These are phyloP conservation scores for Hipposideros larvatus DNA, from an alignment of 2,797 vertebrate genomes.

Conservation along the genomic window DNA sequence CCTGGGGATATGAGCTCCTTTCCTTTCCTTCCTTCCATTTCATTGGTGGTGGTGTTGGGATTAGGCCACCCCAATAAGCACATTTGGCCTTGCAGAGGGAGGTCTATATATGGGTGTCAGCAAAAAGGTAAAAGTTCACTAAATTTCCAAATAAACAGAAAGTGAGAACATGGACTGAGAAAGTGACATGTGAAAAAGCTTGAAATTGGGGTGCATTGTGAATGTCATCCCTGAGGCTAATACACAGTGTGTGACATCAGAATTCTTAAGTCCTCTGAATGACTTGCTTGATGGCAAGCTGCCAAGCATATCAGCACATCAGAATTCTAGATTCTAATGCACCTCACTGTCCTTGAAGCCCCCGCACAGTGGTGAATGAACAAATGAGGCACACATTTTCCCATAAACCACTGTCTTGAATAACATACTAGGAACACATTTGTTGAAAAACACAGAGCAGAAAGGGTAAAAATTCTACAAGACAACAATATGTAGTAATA, in stretches of 20 bases:
- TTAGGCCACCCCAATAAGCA: neutral
- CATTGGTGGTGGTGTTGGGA: neutral
- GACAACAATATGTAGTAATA: neutral
- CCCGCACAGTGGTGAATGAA: neutral
- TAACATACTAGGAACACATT: neutral
- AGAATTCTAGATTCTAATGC: conserved; percentile 43
- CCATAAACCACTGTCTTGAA: neutral
- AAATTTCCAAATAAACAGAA: conserved; percentile 12
- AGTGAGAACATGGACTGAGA: neutral
- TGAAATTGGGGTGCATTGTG: neutral
- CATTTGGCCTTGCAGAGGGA: neutral
- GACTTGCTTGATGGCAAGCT: conserved; percentile 43
- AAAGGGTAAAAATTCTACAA: neutral
- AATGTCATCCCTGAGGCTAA: conserved; percentile 12
- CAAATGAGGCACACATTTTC: neutral
- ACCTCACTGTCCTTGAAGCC: conserved; percentile 58
- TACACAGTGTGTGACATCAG: neutral
- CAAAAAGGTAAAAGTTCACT: neutral
- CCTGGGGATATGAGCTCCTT: neutral
- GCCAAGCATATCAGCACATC: conserved; percentile 60
- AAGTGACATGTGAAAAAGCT: neutral
- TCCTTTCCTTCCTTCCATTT: neutral
- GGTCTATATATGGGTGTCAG: neutral
- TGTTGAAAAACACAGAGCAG: neutral
- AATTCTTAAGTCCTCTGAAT: conserved; percentile 50